A percentile compares a stretch with the other conserved stretches of the same genome.
phyloP scores from a whole-genome alignment of 35 echinoderm and acorn worm genomes.

The Acanthaster planci region DNA sequence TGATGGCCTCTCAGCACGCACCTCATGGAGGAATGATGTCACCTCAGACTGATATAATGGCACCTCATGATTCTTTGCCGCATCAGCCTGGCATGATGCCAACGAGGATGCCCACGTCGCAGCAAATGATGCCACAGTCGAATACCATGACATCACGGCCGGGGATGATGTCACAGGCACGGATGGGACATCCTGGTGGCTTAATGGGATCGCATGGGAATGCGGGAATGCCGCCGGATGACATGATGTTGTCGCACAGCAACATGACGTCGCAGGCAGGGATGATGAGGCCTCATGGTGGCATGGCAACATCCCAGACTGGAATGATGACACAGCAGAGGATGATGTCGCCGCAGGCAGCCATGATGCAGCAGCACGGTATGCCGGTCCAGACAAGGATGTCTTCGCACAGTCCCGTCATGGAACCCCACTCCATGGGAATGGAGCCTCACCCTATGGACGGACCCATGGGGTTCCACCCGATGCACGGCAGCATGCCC shows the following conservation, averaged over 20 bases:
- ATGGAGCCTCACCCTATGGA: conserved; percentile 51
- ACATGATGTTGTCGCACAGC: background rate
- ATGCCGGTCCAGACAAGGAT: conserved; percentile 23
- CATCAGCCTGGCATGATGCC: conserved; percentile 51
- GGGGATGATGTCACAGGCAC: conserved; percentile 46
- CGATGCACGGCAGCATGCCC: conserved; percentile 13
- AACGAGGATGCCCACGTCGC: conserved; percentile 41
- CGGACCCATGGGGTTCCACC: conserved; percentile 5
- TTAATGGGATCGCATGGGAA: conserved; percentile 18
- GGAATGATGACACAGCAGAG: conserved; percentile 60
- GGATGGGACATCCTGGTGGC: conserved; percentile 14
- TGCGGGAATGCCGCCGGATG: conserved; percentile 56
- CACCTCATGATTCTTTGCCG: conserved; percentile 33
- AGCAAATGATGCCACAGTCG: conserved; percentile 37
- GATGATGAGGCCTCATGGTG: conserved; percentile 55
- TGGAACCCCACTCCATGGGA: conserved; percentile 6
- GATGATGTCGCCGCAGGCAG: conserved; percentile 57
- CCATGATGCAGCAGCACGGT: conserved; percentile 44
- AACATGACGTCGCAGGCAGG: conserved; percentile 32
- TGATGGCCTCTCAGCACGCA: no score
- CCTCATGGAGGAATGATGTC: conserved; percentile 20
- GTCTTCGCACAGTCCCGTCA: conserved; percentile 26
- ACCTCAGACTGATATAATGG: conserved; percentile 49
- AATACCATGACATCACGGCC: conserved; percentile 39
- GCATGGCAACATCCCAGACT: conserved; percentile 33